Conservation (phyloP, 2,888 invertebrate species). For the Oscheius myriophilus region DNA sequence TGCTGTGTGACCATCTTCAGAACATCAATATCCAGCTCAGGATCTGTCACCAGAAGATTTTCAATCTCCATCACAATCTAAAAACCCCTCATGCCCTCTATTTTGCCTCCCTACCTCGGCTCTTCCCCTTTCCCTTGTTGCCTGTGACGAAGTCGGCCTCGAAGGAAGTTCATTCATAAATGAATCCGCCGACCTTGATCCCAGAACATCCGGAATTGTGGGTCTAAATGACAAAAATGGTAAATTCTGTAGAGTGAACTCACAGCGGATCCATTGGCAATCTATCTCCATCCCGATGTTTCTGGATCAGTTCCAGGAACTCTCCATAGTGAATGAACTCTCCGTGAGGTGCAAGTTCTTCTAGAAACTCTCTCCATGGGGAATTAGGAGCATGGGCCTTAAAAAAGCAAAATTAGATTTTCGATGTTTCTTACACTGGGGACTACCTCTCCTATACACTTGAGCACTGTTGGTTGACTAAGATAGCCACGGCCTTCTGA, state of each 20-base stretch:
- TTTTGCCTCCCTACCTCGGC: constrained; percentile 14
- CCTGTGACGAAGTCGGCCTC: constrained; percentile 34
- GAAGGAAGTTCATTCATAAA: constrained; percentile 38
- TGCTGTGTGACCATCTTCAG: constrained; percentile 39
- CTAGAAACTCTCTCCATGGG: constrained; percentile 27
- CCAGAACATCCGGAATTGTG: constrained; percentile 37
- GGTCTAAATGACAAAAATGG: too few relatives aligned
- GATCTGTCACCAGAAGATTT: constrained; percentile 30
- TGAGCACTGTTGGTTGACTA: constrained; percentile 24
- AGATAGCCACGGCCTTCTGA: constrained; percentile 23
- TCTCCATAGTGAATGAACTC: constrained; percentile 28
- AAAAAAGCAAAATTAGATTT: not conserved
- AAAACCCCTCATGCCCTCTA: not conserved
- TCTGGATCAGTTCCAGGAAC: constrained; percentile 15
- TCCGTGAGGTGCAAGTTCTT: constrained; percentile 26
- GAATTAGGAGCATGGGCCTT: constrained; percentile 24
- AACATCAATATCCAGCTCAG: constrained; percentile 41
- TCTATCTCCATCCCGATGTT: constrained; percentile 2
- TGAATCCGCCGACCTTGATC: constrained; percentile 33
- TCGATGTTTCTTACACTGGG: constrained; percentile 23
- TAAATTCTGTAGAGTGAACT: too few relatives aligned
- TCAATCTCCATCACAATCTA: constrained; percentile 36
- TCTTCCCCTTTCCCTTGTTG: constrained; percentile 37
- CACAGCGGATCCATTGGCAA: constrained; percentile 13
- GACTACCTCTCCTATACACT: constrained; percentile 31